Percentiles rank a stretch among this genome's conserved stretches.
Evolutionary conservation across 2,797 vertebrate species (phyloP).

Genomic region (Choloepus didactylus): DNA sequence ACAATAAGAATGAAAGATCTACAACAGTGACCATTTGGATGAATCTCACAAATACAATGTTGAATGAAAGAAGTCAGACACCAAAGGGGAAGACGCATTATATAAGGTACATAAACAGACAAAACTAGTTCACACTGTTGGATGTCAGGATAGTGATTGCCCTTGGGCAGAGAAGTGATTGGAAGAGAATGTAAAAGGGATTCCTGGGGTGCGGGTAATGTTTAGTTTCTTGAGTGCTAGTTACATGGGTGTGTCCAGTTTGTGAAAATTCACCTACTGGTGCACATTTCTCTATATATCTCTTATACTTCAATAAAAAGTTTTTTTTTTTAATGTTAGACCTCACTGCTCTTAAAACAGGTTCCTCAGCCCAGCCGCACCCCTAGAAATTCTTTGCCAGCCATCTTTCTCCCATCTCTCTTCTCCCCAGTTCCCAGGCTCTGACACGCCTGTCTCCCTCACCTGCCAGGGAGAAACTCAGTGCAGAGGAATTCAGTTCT

Average conservation of each 20-base stretch:
- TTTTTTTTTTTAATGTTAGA: not conserved
- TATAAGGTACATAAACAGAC: constrained; percentile 60
- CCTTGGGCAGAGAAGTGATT: not conserved
- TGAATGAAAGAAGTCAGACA: not conserved
- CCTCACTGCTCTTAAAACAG: constrained; percentile 61
- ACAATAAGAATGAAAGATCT: not conserved
- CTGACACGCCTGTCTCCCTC: constrained; percentile 61
- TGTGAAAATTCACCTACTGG: not conserved
- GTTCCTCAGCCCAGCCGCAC: constrained; percentile 49
- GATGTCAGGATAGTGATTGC: not conserved
- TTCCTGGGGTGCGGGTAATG: not conserved
- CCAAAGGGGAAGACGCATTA: not conserved
- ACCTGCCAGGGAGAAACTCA: constrained; percentile 72
- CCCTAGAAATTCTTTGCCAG: constrained; percentile 60
- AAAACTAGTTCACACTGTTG: constrained; percentile 66
- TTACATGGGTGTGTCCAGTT: not conserved
- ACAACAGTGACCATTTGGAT: not conserved
- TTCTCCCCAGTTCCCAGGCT: constrained; percentile 62
- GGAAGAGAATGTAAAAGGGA: not conserved
- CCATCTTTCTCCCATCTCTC: constrained; percentile 52
- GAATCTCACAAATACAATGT: not conserved
- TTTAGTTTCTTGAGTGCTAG: not conserved
- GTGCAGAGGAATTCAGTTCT: constrained; percentile 65
- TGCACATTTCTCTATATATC: not conserved
- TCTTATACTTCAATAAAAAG: constrained; percentile 1